Conservation (phyloP, 2,888 invertebrate genomes). For the Ferdinandea cuprea region DNA sequence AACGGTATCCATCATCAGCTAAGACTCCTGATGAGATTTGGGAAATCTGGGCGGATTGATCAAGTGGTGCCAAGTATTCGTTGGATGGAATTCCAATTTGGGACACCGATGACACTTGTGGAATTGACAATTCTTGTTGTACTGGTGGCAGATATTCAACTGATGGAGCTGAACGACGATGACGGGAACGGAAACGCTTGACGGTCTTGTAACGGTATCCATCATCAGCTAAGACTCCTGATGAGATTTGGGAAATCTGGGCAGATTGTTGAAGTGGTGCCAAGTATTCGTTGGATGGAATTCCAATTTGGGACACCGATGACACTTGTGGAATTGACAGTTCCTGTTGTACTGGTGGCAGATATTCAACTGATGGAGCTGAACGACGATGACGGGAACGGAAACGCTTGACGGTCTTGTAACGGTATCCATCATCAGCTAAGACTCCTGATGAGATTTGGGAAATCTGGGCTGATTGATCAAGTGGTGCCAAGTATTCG, state of each 20-base stretch:
- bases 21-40: slow-evolving; percentile 33
- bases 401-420: slow-evolving; percentile 59
- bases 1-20: slow-evolving; percentile 70
- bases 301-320: not conserved
- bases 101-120: too few species aligned
- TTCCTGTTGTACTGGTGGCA: slow-evolving; percentile 67
- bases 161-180: slow-evolving; percentile 76
- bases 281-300: slow-evolving; percentile 41
- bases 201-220: slow-evolving; percentile 71
- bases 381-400: slow-evolving; percentile 78
- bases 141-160: slow-evolving; percentile 58
- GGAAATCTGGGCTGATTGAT: slow-evolving; percentile 18
- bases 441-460: slow-evolving; percentile 34
- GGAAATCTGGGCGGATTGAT: slow-evolving; percentile 33
- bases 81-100: slow-evolving; percentile 6
- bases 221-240: slow-evolving; percentile 59
- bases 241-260: slow-evolving; percentile 30
- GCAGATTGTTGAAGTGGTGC: slow-evolving; percentile 52
- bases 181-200: slow-evolving; percentile 49
- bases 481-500: slow-evolving; percentile 57
- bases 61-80: slow-evolving; percentile 41
- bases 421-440: slow-evolving; percentile 72
- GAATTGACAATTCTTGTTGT: slow-evolving; percentile 17
- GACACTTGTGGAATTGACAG: slow-evolving; percentile 4
- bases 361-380: slow-evolving; percentile 78